Evolutionary conservation across 1,140 invertebrate species (phyloP), one percentile per base, ranked within the genome.

Genomic region (Chironomus tepperi): DNA sequence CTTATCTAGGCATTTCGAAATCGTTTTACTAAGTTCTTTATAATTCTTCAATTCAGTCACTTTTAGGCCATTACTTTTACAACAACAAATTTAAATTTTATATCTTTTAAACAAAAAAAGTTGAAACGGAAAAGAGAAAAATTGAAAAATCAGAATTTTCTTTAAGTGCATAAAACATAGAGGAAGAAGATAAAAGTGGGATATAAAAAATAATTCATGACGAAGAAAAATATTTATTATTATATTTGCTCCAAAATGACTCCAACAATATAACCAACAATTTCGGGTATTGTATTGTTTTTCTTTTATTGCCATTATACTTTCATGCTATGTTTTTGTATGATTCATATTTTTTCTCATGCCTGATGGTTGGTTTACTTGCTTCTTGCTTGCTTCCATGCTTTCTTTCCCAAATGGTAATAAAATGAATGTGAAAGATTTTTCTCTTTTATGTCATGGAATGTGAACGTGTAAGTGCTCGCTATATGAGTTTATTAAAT

Each of bases 251-350:
- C 3, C 47, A n/a, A 57, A n/a, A 57, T 57, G 47, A n/a, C 47
- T 57, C n/a, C 12, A 57, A n/a, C 8, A 12, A 15, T 57, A 57
- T n/a, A 57, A 57, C 47, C 47, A 57, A 57, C 47, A 57, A 57
- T 57, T 57, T 57, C 47, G 47, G 47, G 47, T 57, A 57, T 57
- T n/a, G 47, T 57, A 57, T 57, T 57, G 47, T 57, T 57, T 57
- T 57, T 3, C 47, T 57, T 57, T 57, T 57, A 57, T 57, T 57
- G 47, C 47, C 47, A 57, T 57, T 12, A 12, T 57, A n/a, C 12
- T 57, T 57, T n/a, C 15, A 57, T 57, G n/a, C 47, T 57, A 57
- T 57, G n/a, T 57, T n/a, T 57, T 57, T 57, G n/a, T 57, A n/a
- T 57, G 47, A 57, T 57, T 57, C 47, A 57, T 57, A n/a, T 57